phyloP scores from a whole-genome alignment of 2,797 vertebrate genomes.

The Neostethus bicornis region DNA sequence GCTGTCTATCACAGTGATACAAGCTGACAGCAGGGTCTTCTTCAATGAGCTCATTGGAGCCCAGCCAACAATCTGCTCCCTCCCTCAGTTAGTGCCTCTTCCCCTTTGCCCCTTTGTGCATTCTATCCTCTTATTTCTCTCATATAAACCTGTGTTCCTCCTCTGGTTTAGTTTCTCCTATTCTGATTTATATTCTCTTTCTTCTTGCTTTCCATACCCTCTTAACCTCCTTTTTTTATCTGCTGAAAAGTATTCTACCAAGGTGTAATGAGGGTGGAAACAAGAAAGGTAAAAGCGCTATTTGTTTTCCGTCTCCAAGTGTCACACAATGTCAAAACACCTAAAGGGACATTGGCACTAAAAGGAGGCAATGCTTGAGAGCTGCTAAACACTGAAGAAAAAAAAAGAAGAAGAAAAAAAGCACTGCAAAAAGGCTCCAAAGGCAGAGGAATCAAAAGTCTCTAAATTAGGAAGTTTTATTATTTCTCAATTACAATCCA shows the following conservation, averaged over 20 bases:
- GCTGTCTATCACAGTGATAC: constrained; percentile 65
- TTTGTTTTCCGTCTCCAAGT: constrained; percentile 15
- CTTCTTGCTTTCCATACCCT: constrained; percentile 19
- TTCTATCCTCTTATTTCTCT: constrained; percentile 7
- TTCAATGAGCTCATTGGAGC: constrained; percentile 68
- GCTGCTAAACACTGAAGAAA: constrained; percentile 7
- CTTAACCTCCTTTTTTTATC: constrained; percentile 40
- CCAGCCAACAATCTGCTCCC: constrained; percentile 65
- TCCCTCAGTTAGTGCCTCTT: constrained; percentile 35
- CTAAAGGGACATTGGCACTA: constrained; percentile 40
- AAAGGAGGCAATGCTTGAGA: constrained; percentile 18
- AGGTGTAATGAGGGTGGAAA: constrained; percentile 52
- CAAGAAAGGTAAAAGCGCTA: constrained; percentile 27
- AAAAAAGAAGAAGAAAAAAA: too few species aligned
- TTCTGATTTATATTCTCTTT: constrained; percentile 56
- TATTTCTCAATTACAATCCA: not conserved
- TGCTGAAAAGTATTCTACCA: constrained; percentile 31
- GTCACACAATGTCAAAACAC: constrained; percentile 28
- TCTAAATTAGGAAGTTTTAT: not conserved
- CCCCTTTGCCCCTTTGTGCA: constrained; percentile 5
- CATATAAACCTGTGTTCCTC: constrained; percentile 28
- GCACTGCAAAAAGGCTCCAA: constrained; percentile 9
- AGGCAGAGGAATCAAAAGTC: constrained; percentile 1
- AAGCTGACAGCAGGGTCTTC: constrained; percentile 62
- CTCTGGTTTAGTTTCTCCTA: constrained; percentile 33